A percentile compares a stretch with the other conserved stretches of the same genome.
phyloP scores from a whole-genome alignment of 2,113 vertebrate species.

The Halichoeres trimaculatus region DNA sequence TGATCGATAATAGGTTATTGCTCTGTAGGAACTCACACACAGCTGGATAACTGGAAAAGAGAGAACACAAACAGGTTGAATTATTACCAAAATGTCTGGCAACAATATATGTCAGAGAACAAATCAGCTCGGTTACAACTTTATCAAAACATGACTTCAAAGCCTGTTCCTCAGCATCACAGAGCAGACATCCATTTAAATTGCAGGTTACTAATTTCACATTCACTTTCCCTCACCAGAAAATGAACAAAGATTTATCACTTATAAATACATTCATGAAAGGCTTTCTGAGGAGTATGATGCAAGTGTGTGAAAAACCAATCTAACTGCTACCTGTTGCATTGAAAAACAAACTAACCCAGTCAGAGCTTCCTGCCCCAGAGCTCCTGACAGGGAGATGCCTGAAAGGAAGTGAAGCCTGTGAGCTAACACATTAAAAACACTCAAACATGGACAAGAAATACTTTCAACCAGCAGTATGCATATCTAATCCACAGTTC shows the following conservation, averaged over 20 bases:
- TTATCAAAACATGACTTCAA: neutral
- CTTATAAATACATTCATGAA: constrained; percentile 58
- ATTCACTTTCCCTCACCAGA: constrained; percentile 3
- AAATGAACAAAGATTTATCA: constrained; percentile 36
- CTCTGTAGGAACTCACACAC: constrained; percentile 99
- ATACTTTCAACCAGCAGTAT: neutral
- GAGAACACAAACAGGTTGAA: constrained; percentile 5
- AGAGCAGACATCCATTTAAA: neutral
- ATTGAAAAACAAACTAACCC: constrained; percentile 34
- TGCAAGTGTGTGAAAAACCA: constrained; percentile 64
- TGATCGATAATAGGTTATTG: constrained; percentile 99
- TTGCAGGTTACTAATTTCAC: constrained; percentile 29
- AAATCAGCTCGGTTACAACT: neutral
- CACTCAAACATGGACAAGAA: neutral
- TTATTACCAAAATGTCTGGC: neutral
- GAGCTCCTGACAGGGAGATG: constrained; percentile 46
- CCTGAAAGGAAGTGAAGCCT: constrained; percentile 19
- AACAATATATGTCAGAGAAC: neutral
- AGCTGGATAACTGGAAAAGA: constrained; percentile 92
- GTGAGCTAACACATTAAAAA: neutral
- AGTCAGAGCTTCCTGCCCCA: constrained; percentile 45
- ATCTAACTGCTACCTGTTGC: constrained; percentile 50
- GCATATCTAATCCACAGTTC: neutral
- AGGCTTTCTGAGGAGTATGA: constrained; percentile 45
- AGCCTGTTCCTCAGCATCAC: neutral